Base-by-base conservation (phyloP, 2,888 invertebrate genomes). In the Heliconius charithonia region DNA sequence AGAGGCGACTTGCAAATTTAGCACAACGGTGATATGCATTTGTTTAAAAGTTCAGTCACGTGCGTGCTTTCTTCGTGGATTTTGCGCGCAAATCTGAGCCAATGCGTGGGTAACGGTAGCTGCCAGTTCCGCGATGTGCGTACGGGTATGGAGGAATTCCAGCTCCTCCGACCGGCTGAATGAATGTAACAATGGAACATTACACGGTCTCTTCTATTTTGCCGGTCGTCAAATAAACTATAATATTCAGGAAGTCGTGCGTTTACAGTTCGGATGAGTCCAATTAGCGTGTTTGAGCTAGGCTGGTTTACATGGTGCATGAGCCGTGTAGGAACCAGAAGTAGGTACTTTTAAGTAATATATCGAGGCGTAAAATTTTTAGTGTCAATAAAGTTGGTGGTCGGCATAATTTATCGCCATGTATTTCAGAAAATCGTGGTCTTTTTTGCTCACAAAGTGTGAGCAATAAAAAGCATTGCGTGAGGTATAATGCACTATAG, bases 51-150 rank as follows among this genome's bases (percentile, higher is more conserved):
- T 88, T 89, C 80, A 86, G 90, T 93, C 94, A 94, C 93, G 94
- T 89, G 89, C 90, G 86, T 90, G 93, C 94, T 94, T 94, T 94
- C 94, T 93, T 94, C 91, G 90, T 89, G 90, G 87, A 91, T 93
- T 93, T 94, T 91, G 93, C 93, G 91, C 91, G 93, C 92, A 90
- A 93, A 93, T 91, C 91, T 90, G 88, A 90, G 87, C 85, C 84
- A 90, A 88, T 86, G 88, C 86, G 87, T 87, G 83, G 83, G 86
- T 94, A 94, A 94, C 94, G 94, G 94, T 93, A 91, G 88, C 88
- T 87, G 88, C 86, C 87, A 88, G 91, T 90, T 89, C 89, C 90
- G 89, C 91, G 88, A 89, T 87, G 90, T 80, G 90, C 80, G 92
- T 92, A 91, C 86, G 85, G 82, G 92, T 92, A 91, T 86, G 85